Evolutionary conservation across 1,140 invertebrate genomes (phyloP), one percentile per base, ranked within the genome.

Genomic region (Drosophila pachea): DNA sequence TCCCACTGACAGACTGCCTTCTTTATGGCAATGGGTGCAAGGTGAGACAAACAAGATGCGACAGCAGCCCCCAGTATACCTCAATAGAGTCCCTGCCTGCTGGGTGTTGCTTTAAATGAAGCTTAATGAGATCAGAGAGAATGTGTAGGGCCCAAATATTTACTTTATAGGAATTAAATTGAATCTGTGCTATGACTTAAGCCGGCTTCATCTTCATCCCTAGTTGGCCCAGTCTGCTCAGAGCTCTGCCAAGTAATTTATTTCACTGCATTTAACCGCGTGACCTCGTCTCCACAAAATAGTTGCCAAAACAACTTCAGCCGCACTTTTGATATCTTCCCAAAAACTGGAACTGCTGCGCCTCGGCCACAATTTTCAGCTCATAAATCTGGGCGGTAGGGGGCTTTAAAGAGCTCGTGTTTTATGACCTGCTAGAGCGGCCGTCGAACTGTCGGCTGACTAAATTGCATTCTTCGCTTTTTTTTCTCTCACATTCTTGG

Each of bases 401-500:
- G 77, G 73, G 69, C 77, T 64, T 76, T 76, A 81, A 83, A 75
- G 73, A 83, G 79, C 72, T 78, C 76, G 78, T 78, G 76, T 76
- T 84, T 78, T 78, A 82, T 78, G 78, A 67, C 32, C 14, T 48
- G 63, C 38, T 68, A 52, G 68, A 55, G 40, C 79, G 78, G 79
- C 49, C 79, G 68, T 73, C 72, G 78, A 84, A 84, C 77, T 64
- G 65, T 61, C 70, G 58, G 75, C 67, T 47, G 62, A 68, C 58
- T 65, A 76, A 84, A 79, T 70, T 82, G 71, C 78, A 76, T 68
- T 84, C 73, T 62, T 7, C 12, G 2, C 54, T 43, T 50, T 58
- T 38, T 5, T 38, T 43, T 22, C 56, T 63, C 7, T 4, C 48
- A 31, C 14, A 29, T 59, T 12, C 49, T 35, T 49, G 9, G 52